Evolutionary conservation across 2,888 invertebrate genomes (phyloP), one percentile per base, ranked within the genome.

Genomic region (Elmis aenea): DNA sequence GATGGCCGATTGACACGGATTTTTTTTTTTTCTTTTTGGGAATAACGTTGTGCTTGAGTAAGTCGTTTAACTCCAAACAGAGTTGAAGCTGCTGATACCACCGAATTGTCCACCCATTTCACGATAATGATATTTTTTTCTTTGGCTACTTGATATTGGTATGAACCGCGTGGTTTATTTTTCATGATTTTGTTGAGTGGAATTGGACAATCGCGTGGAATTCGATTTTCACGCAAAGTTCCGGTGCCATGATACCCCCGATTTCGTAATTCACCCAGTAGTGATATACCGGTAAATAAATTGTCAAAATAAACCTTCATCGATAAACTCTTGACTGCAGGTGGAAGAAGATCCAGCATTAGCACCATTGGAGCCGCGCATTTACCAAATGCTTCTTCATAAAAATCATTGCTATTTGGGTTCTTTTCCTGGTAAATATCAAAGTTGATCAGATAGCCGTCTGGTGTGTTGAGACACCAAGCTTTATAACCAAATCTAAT

Each of bases 361-460:
- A 5, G 10, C 10, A 46, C 9, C 20, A 46, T 13, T 21, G 41
- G 51, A 13, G 46, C 43, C 21, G 54, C 31, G 23, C 41, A 39
- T 41, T 52, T 55, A 6, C 53, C 51, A 47, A 51, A 52, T 12
- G 25, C 8, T 35, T 36, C 27, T 30, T 54, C 42, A 33, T 51
- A 46, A 13, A 20, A 21, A 2, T 24, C 5, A 22, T 52, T 55
- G 13, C 45, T 46, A 1, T 52, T 44, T 12, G 46, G 44, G 29
- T 48, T 48, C 28, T 46, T 51, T 4, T 55, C 55, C 35, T 54
- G 53, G 30, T 55, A 57, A 6, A 52, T 37, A 29, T 55, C 51
- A 42, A 54, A 57, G 28, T 54, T 44, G 4, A 52, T 31, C 33
- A 46, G 52, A 53, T 39, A 50, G n/a, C 52, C 50, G 11, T 23